Evolutionary conservation across 2,888 invertebrate genomes (phyloP), one percentile per base, ranked within the genome.

Genomic region (Noctua fimbriata): DNA sequence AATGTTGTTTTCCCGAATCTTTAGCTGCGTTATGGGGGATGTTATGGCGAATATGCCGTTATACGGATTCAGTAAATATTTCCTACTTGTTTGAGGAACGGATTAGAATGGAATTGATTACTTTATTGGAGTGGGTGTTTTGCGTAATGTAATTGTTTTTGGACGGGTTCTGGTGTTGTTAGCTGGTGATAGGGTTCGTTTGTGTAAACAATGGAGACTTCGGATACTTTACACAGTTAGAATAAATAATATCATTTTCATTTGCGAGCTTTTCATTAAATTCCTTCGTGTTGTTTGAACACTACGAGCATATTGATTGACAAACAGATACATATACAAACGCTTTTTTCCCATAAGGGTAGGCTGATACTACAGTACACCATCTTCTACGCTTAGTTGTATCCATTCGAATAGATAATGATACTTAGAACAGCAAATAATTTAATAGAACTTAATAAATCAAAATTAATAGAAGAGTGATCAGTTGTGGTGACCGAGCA

Each of bases 1-100:
- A 88, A 89, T 89, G 88, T 88, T 88, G 88, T 88, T 88, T 88
- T 88, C 88, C 77, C 80, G 77, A 87, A 88, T 88, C 85, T 89
- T 89, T 87, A 85, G 88, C 76, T 73, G 49, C 83, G 71, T 76
- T 87, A 83, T 72, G 85, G 80, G 55, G 60, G 7, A 24, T 87
- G 74, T 85, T 85, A 85, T 85, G 84, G 72, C 12, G 70, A 87
- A 87, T 86, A 86, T 84, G 70, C 28, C 72, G 24, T 77, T 76
- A 72, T 66, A 44, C 44, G 67, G 74, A 77, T 69, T 74, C 66
- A 79, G 80, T 83, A 87, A 85, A 85, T 87, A 87, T 84, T 80
- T 87, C 74, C 84, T 49, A 55, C 69, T 67, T 80, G 55, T 84
- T 84, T 74, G 49, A 60, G 44, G 1, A 84, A 44, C 16, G 71